Percentiles rank a stretch among this genome's conserved stretches.
These are phyloP conservation scores for Sylvia borin DNA, from an alignment of 2,797 vertebrate species.

Conservation along the genomic window DNA sequence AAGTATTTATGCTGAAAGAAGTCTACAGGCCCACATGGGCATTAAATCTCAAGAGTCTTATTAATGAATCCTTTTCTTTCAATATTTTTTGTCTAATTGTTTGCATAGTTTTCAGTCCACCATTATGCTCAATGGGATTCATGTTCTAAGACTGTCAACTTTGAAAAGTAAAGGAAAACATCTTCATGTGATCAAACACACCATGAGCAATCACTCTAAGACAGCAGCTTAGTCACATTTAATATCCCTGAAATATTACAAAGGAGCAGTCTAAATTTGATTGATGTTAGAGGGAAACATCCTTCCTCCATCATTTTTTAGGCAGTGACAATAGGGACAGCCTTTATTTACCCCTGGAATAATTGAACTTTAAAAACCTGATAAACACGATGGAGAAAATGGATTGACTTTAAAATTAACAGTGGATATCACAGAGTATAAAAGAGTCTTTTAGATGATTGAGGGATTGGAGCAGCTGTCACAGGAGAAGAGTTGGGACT, in stretches of 20 bases:
- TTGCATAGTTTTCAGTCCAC: background rate
- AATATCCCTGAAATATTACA: background rate
- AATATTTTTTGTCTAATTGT: background rate
- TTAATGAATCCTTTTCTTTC: constrained; percentile 13
- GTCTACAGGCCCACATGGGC: background rate
- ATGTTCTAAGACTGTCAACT: background rate
- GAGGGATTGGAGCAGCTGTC: background rate
- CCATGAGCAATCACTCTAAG: background rate
- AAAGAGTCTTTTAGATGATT: background rate
- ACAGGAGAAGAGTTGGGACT: background rate
- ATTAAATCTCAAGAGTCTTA: constrained; percentile 20
- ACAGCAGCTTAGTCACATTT: background rate
- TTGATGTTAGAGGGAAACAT: background rate
- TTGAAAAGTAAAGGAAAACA: background rate
- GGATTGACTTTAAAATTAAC: background rate
- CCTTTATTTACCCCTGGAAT: background rate
- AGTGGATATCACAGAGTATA: background rate
- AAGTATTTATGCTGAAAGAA: constrained; percentile 25
- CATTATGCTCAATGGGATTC: background rate
- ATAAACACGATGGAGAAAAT: background rate
- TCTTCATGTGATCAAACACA: background rate
- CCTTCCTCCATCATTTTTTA: background rate
- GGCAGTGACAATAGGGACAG: background rate
- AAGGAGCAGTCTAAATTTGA: background rate
- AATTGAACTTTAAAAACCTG: background rate